Evolutionary conservation across 2,797 vertebrate species (phyloP).

Genomic region (Diplodus puntazzo): DNA sequence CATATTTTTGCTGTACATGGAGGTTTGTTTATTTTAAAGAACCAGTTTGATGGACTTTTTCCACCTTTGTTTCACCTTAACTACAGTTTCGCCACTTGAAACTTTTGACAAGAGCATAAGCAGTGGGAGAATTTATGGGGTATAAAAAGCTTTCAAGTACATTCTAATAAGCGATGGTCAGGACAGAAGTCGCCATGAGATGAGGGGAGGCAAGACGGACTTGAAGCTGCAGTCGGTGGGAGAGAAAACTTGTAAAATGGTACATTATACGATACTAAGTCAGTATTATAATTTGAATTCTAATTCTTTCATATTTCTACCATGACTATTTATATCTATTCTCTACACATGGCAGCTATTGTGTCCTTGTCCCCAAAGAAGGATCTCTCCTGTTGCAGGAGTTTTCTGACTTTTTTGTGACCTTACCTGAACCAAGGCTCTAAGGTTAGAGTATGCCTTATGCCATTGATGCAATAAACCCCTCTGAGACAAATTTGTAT

Average conservation of each 20-base stretch:
- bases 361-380: too few relatives aligned
- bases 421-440: not conserved
- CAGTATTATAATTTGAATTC: not conserved
- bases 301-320: not conserved
- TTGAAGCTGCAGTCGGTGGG: slow-evolving; percentile 3
- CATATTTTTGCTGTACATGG: not conserved
- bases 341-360: not conserved
- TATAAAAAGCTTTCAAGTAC: slow-evolving; percentile 5
- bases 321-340: not conserved
- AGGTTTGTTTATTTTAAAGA: slow-evolving; percentile 6
- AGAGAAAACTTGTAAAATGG: not conserved
- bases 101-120: not conserved
- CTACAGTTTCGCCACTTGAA: not conserved
- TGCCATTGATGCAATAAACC: not conserved
- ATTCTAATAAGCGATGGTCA: slow-evolving; percentile 1
- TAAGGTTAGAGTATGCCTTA: not conserved
- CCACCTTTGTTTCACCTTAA: not conserved
- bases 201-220: not conserved
- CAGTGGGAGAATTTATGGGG: not conserved
- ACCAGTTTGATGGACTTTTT: not conserved
- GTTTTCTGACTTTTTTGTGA: not conserved
- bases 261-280: not conserved
- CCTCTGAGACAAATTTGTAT: not conserved
- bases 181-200: not conserved
- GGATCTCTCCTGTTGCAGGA: not conserved